Percentiles rank a stretch among this genome's conserved stretches.
These are phyloP conservation scores for Coremacera marginata DNA, from an alignment of 2,888 invertebrate genomes.

Conservation along the genomic window DNA sequence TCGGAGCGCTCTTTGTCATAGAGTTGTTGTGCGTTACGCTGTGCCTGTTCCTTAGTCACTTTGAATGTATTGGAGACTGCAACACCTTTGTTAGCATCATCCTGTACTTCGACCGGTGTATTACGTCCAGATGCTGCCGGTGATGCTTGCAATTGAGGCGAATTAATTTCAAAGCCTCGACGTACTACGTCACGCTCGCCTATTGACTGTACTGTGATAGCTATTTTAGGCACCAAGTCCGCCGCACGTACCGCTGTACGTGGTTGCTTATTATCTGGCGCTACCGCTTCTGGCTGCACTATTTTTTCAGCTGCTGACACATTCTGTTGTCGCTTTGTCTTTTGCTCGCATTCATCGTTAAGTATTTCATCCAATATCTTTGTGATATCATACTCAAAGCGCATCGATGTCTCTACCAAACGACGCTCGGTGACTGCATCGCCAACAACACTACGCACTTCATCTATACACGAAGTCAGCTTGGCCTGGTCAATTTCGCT, in stretches of 20 bases:
- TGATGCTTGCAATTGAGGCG: constrained; percentile 80
- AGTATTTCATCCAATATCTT: constrained; percentile 81
- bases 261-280: constrained; percentile 17
- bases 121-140: constrained; percentile 75
- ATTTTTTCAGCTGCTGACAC: constrained; percentile 59
- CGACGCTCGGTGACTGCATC: constrained; percentile 80
- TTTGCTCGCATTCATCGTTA: constrained; percentile 66
- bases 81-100: constrained; percentile 53
- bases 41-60: constrained; percentile 68
- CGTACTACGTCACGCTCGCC: constrained; percentile 56
- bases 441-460: constrained; percentile 83
- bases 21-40: constrained; percentile 70
- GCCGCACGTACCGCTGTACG: constrained; percentile 21
- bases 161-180: constrained; percentile 65
- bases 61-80: constrained; percentile 51
- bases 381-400: constrained; percentile 79
- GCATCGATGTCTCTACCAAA: constrained; percentile 79
- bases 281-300: constrained; percentile 49
- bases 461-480: constrained; percentile 86
- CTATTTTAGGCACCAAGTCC: constrained; percentile 8
- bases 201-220: constrained; percentile 47
- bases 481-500: constrained; percentile 79
- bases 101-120: constrained; percentile 68
- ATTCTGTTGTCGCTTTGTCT: constrained; percentile 47
- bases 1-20: constrained; percentile 82